A percentile compares a stretch with the other conserved stretches of the same genome.
Conservation (phyloP, 2,797 vertebrate genomes). For the Tiaroga cobitis region DNA sequence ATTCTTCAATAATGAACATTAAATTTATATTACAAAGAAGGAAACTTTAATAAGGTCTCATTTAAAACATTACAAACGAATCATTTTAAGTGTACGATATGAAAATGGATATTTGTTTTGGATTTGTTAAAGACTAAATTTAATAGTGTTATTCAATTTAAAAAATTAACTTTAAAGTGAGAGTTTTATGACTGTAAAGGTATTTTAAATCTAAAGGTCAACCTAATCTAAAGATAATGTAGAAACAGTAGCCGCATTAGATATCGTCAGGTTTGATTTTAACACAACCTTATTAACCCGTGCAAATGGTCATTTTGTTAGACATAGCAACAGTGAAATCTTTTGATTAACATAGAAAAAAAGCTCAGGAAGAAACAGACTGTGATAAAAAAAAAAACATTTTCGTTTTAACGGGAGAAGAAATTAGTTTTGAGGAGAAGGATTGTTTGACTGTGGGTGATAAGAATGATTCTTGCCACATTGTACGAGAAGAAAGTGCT, state of each 20-base stretch:
- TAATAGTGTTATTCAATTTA: neutral
- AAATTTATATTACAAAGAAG: neutral
- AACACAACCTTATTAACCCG: neutral
- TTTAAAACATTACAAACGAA: neutral
- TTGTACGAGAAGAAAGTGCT: conserved; percentile 5
- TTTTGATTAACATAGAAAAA: conserved; percentile 27
- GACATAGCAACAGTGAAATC: conserved; percentile 36
- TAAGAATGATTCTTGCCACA: conserved; percentile 19
- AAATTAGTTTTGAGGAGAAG: conserved; percentile 1
- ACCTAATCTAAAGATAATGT: neutral
- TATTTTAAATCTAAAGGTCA: neutral
- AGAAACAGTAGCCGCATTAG: neutral
- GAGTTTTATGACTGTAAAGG: neutral
- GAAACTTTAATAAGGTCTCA: neutral
- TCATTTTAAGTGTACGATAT: neutral
- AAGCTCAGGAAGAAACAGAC: neutral
- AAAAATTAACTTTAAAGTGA: neutral
- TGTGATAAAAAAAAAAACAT: neutral
- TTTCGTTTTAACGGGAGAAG: neutral
- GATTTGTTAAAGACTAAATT: neutral
- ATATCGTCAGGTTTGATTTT: neutral
- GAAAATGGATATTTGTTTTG: neutral
- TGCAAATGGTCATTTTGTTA: conserved; percentile 9
- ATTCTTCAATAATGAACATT: neutral
- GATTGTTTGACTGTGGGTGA: conserved; percentile 4